Conservation (phyloP, 1,140 invertebrate species). For the Drosophila tristis region DNA sequence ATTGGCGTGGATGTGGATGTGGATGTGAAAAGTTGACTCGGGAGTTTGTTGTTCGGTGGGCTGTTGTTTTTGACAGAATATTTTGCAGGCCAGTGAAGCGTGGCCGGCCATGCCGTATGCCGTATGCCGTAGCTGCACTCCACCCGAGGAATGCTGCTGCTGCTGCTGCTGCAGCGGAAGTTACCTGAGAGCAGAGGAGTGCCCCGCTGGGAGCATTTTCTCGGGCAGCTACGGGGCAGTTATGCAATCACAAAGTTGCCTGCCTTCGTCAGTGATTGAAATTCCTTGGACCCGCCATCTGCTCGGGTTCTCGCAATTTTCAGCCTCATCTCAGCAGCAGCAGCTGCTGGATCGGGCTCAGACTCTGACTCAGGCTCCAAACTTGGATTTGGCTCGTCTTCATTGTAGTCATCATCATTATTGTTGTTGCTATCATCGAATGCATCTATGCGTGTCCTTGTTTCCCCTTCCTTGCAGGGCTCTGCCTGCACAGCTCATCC, state of each 20-base stretch:
- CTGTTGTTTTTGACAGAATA: slow-evolving; percentile 73
- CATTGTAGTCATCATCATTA: slow-evolving; percentile 51
- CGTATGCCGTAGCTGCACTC: slow-evolving; percentile 7
- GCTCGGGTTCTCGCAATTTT: slow-evolving; percentile 42
- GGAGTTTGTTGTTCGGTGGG: slow-evolving; percentile 41
- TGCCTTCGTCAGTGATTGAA: slow-evolving; percentile 67
- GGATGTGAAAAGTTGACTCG: slow-evolving; percentile 46
- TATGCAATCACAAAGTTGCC: slow-evolving; percentile 75
- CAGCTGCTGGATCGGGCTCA: too few species aligned
- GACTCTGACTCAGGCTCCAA: slow-evolving; percentile 11
- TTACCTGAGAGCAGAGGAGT: slow-evolving; percentile 23
- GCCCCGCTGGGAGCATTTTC: slow-evolving; percentile 30
- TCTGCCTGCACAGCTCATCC: background rate
- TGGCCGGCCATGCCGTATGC: too few species aligned
- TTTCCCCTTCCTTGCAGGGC: background rate
- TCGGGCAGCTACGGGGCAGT: slow-evolving; percentile 43
- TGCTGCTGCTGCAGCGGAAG: slow-evolving; percentile 39
- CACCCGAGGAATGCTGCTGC: slow-evolving; percentile 50
- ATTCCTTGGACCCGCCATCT: slow-evolving; percentile 54
- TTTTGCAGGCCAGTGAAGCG: slow-evolving; percentile 37
- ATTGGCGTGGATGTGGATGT: slow-evolving; percentile 59
- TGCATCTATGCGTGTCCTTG: too few species aligned
- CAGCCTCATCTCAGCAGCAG: slow-evolving; percentile 43
- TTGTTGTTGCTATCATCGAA: slow-evolving; percentile 1
- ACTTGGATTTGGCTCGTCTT: slow-evolving; percentile 46